Conservation (phyloP, 2,888 invertebrate species). For the Ypsolopha sequella region DNA sequence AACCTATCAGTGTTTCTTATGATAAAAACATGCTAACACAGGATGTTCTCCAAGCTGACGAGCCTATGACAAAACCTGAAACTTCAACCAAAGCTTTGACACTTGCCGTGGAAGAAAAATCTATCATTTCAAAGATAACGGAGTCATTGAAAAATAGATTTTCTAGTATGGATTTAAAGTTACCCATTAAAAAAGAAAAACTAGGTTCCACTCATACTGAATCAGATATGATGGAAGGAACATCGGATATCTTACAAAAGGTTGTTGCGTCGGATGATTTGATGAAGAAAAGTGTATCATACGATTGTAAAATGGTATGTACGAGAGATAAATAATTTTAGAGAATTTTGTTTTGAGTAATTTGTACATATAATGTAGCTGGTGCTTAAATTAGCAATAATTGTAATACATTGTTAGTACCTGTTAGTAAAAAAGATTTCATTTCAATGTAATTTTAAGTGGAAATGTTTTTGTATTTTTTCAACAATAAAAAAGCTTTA, state of each 20-base stretch:
- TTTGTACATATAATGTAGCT: no score
- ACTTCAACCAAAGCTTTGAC: no score
- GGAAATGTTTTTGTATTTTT: no score
- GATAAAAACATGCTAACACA: background rate
- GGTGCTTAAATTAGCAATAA: no score
- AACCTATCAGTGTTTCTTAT: background rate
- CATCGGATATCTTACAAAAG: conserved; percentile 22
- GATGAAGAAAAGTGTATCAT: conserved; percentile 42
- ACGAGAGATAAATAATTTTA: conserved; percentile 22
- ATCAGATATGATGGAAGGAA: conserved; percentile 25
- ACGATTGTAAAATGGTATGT: conserved; percentile 50
- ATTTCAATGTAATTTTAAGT: no score
- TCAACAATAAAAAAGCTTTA: no score
- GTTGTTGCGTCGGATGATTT: conserved; percentile 11
- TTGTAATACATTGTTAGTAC: no score
- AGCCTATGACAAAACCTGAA: background rate
- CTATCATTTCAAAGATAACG: background rate
- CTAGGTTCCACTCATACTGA: conserved; percentile 27
- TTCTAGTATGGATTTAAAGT: background rate
- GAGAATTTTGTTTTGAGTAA: no score
- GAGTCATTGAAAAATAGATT: conserved; percentile 22
- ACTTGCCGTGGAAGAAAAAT: no score
- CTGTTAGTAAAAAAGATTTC: no score
- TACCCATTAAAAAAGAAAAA: conserved; percentile 1
- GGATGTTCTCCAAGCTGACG: background rate